Conservation (phyloP, 2,113 vertebrate species). For the Xenopus borealis region DNA sequence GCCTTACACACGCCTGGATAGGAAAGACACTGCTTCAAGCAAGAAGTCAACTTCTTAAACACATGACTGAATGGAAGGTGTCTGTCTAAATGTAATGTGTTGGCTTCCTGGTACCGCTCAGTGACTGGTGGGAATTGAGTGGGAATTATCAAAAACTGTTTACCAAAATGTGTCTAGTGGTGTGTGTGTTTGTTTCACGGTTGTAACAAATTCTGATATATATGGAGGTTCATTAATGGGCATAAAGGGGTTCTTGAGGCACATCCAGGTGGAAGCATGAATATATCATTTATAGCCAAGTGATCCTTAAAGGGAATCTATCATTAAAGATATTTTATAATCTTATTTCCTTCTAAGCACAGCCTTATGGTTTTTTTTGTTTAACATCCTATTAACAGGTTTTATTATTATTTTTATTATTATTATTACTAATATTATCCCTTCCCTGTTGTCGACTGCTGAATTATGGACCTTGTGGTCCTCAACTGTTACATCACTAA, state of each 20-base stretch:
- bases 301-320: not conserved
- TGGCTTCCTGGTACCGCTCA: constrained; percentile 5
- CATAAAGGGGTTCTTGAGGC: not conserved
- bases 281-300: not conserved
- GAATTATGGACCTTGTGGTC: too few relatives aligned
- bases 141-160: constrained; percentile 29
- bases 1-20: constrained; percentile 81
- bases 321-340: not conserved
- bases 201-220: constrained; percentile 13
- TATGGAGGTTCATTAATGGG: not conserved
- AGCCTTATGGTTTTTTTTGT: too few relatives aligned
- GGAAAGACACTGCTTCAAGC: constrained; percentile 67
- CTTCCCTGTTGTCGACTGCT: too few relatives aligned
- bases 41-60: constrained; percentile 77
- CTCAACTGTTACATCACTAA: too few relatives aligned
- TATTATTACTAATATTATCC: too few relatives aligned
- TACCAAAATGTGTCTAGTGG: constrained; percentile 21
- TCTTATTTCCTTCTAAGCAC: too few relatives aligned
- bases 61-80: constrained; percentile 6
- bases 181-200: constrained; percentile 38
- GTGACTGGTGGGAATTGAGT: constrained; percentile 9
- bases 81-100: constrained; percentile 49
- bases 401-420: too few relatives aligned
- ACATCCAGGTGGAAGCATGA: not conserved
- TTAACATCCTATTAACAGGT: too few relatives aligned